These are phyloP conservation scores for Punctoribates punctum DNA, from an alignment of 2,888 invertebrate species.

Conservation along the genomic window DNA sequence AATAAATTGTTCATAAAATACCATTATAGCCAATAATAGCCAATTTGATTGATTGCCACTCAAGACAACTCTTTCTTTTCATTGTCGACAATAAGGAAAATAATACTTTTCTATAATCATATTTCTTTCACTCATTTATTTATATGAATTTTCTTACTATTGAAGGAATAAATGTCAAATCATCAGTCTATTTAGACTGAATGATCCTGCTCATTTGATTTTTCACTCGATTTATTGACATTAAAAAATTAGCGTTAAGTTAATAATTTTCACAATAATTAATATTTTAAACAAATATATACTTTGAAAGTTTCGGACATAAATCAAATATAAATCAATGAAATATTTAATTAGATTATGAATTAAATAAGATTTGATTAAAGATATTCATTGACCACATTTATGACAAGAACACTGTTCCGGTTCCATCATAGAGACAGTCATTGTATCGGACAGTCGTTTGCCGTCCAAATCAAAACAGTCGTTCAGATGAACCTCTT, in stretches of 20 bases:
- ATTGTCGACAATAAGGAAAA: too few relatives aligned
- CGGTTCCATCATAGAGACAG: slow-evolving; percentile 77
- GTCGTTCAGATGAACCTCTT: slow-evolving; percentile 71
- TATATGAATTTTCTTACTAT: too few relatives aligned
- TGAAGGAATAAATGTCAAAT: too few relatives aligned
- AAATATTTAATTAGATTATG: slow-evolving; percentile 2
- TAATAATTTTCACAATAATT: too few relatives aligned
- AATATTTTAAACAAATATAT: too few relatives aligned
- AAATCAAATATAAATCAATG: not conserved
- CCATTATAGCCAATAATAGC: not conserved
- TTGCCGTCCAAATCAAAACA: slow-evolving; percentile 85
- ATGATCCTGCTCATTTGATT: not conserved
- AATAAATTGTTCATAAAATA: not conserved
- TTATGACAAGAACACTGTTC: slow-evolving; percentile 73
- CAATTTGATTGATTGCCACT: not conserved
- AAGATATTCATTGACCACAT: slow-evolving; percentile 45
- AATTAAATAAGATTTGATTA: not conserved
- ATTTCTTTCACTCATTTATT: too few relatives aligned
- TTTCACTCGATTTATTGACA: not conserved
- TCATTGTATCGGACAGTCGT: slow-evolving; percentile 64
- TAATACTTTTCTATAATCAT: too few relatives aligned
- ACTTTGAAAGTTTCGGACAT: too few relatives aligned
- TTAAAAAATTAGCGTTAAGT: too few relatives aligned
- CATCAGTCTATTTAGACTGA: not conserved
- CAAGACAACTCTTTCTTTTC: too few relatives aligned